A percentile compares a stretch with the other conserved stretches of the same genome.
phyloP scores from a whole-genome alignment of 2,888 invertebrate genomes.

The Stenolophus ochropezus region DNA sequence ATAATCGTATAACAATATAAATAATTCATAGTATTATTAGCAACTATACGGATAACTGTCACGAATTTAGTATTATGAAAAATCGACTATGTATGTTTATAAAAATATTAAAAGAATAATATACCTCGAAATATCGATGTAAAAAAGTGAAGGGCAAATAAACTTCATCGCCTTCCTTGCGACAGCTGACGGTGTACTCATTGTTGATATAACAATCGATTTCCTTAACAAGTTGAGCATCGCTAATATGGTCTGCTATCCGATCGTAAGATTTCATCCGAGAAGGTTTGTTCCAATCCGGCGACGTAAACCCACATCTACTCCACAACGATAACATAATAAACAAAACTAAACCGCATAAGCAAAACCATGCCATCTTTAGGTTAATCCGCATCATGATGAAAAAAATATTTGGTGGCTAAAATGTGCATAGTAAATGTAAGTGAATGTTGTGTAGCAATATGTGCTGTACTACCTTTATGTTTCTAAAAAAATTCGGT shows the following conservation, averaged over 20 bases:
- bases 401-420: constrained; percentile 73
- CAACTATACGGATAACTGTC: no score
- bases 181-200: constrained; percentile 87
- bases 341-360: constrained; percentile 80
- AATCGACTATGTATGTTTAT: not conserved
- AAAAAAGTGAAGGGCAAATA: constrained; percentile 95
- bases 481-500: constrained; percentile 40
- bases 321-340: constrained; percentile 85
- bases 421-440: constrained; percentile 62
- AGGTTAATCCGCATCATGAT: constrained; percentile 88
- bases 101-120: constrained; percentile 56
- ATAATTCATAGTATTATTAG: no score
- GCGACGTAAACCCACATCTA: constrained; percentile 80
- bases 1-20: no score
- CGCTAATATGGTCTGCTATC: constrained; percentile 66
- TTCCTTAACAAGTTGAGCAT: constrained; percentile 77
- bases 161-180: constrained; percentile 88
- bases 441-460: not conserved
- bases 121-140: constrained; percentile 93
- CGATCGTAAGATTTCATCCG: constrained; percentile 47
- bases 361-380: constrained; percentile 81
- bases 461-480: constrained; percentile 37
- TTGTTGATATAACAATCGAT: constrained; percentile 90
- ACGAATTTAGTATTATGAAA: not conserved
- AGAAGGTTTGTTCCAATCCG: constrained; percentile 63